Evolutionary conservation across 2,113 vertebrate species (phyloP).

Genomic region (Poecilia latipinna): DNA sequence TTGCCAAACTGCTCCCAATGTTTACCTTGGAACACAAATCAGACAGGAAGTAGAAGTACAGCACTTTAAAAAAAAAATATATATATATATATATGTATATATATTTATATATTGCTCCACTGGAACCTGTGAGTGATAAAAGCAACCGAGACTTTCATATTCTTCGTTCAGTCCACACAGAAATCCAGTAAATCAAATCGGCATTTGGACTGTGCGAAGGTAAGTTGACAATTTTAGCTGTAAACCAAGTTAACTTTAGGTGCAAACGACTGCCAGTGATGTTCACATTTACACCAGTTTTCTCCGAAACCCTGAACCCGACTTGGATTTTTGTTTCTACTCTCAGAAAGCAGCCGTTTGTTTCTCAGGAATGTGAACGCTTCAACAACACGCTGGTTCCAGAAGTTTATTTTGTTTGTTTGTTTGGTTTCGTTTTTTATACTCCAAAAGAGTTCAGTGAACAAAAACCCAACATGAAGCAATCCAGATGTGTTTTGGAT

Average conservation of each 20-base stretch:
- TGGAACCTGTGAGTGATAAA: background rate
- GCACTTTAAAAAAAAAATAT: background rate
- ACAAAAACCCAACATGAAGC: constrained; percentile 10
- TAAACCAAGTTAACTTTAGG: constrained; percentile 18
- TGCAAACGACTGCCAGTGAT: constrained; percentile 56
- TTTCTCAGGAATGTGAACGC: constrained; percentile 77
- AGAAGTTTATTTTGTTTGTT: constrained; percentile 35
- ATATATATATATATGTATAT: no score
- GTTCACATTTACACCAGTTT: constrained; percentile 11
- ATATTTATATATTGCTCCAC: background rate
- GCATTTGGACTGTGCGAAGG: constrained; percentile 7
- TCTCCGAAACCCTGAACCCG: constrained; percentile 14
- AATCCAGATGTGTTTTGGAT: constrained; percentile 31
- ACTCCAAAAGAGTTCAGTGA: constrained; percentile 55
- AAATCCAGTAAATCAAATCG: constrained; percentile 18
- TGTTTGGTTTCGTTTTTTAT: constrained; percentile 45
- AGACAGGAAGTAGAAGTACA: background rate
- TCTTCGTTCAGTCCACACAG: constrained; percentile 10
- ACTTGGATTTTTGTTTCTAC: constrained; percentile 20
- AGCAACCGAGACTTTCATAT: constrained; percentile 4
- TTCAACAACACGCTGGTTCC: constrained; percentile 58
- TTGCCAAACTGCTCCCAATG: constrained; percentile 59
- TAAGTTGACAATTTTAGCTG: constrained; percentile 14
- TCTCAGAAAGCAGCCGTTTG: constrained; percentile 66
- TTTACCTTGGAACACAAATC: constrained; percentile 29